Evolutionary conservation across 2,113 vertebrate genomes (phyloP).

Genomic region (Sphaerodactylus townsendi): DNA sequence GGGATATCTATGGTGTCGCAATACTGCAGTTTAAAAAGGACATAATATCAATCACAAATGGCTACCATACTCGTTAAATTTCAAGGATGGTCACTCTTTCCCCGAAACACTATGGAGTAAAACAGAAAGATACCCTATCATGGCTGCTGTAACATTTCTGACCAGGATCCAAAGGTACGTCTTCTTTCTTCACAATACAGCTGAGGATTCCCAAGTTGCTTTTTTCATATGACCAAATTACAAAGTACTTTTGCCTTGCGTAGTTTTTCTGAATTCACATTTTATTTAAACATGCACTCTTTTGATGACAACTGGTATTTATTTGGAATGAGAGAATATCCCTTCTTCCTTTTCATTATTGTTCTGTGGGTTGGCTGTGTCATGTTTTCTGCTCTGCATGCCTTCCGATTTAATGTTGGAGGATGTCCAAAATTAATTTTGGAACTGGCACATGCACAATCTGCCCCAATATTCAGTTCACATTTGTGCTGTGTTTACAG

Average conservation of each 20-base stretch:
- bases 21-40: background rate
- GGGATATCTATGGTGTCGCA: too few species aligned
- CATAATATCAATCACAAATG: background rate
- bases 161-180: background rate
- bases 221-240: background rate
- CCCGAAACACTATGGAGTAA: background rate
- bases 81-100: background rate
- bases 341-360: background rate
- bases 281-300: too few species aligned
- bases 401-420: background rate
- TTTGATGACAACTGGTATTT: background rate
- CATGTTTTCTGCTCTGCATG: background rate
- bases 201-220: background rate
- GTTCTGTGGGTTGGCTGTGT: background rate
- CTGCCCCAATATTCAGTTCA: background rate
- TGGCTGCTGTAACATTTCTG: background rate
- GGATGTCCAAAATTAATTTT: background rate
- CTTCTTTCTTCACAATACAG: background rate
- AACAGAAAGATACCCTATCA: background rate
- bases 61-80: background rate
- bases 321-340: background rate
- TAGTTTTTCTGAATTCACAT: background rate
- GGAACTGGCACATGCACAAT: background rate
- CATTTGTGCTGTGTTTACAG: too few species aligned
- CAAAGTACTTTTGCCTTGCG: background rate